A percentile compares a stretch with the other conserved stretches of the same genome.
phyloP scores from a whole-genome alignment of 1,140 invertebrate species.

The Tetraneura akinire region DNA sequence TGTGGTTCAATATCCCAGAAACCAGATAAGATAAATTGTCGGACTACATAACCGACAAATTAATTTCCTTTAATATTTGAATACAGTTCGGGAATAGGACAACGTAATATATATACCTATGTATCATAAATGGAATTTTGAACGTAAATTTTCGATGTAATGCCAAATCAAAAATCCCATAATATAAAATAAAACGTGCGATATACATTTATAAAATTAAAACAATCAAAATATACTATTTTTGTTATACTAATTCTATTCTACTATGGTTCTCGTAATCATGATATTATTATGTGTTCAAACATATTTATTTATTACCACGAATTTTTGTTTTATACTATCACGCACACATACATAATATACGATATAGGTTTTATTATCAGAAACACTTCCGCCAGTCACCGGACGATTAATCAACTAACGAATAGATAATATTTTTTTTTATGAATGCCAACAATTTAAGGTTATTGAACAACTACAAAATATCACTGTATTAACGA shows the following conservation, averaged over 20 bases:
- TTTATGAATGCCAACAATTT: constrained; percentile 1
- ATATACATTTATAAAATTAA: no score
- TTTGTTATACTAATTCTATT: no score
- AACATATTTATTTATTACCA: constrained; percentile 9
- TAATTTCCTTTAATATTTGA: not conserved
- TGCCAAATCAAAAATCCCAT: no score
- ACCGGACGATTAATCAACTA: constrained; percentile 35
- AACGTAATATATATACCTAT: not conserved
- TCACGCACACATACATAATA: not conserved
- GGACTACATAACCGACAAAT: constrained; percentile 19
- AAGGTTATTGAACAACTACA: constrained; percentile 4
- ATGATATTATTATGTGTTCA: not conserved
- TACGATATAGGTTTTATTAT: constrained; percentile 22
- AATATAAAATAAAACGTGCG: no score
- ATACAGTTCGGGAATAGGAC: constrained; percentile 1
- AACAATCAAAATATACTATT: no score
- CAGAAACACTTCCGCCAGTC: constrained; percentile 31
- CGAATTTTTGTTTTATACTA: not conserved
- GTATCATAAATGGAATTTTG: no score
- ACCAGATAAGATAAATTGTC: constrained; percentile 36
- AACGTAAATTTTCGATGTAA: no score
- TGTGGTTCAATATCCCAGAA: constrained; percentile 37
- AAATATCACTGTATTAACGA: constrained; percentile 16
- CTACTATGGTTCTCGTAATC: no score
- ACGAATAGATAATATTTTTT: constrained; percentile 2